Evolutionary conservation across 2,113 vertebrate genomes (phyloP).

Genomic region (Gulo gulo): DNA sequence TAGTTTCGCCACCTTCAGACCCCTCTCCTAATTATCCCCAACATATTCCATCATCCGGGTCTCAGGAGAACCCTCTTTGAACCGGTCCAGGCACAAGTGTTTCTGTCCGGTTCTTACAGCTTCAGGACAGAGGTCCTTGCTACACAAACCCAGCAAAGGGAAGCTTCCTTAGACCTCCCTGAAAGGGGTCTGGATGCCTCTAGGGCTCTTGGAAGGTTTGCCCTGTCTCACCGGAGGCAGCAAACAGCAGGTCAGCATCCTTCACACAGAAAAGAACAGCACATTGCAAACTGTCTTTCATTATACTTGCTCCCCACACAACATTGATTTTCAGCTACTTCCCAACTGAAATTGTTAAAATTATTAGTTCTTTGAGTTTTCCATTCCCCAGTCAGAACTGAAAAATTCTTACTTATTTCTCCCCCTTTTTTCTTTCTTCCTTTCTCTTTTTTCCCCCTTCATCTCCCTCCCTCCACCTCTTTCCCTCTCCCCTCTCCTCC

Average conservation of each 20-base stretch:
- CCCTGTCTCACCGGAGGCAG: neutral
- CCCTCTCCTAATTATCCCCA: neutral
- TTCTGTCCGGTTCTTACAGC: neutral
- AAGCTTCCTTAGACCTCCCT: neutral
- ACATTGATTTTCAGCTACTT: constrained; percentile 32
- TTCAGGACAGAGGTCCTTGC: neutral
- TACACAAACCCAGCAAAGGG: accelerated
- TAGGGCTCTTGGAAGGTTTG: neutral
- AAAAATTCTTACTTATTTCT: neutral
- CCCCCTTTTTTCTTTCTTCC: neutral
- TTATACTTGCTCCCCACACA: neutral
- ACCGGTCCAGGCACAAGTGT: neutral
- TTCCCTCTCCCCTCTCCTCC: neutral
- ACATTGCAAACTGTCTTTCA: neutral
- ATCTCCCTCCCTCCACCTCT: neutral
- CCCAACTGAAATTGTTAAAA: neutral
- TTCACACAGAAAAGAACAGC: neutral
- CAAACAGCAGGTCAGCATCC: neutral
- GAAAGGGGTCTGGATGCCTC: neutral
- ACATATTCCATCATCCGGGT: neutral
- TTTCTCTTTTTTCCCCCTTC: neutral
- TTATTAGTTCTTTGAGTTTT: constrained; percentile 39
- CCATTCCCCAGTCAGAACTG: neutral
- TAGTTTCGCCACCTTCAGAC: neutral
- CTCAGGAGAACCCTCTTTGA: neutral